These are phyloP conservation scores for Priocnemis perturbator DNA, from an alignment of 2,888 invertebrate genomes.

Conservation along the genomic window DNA sequence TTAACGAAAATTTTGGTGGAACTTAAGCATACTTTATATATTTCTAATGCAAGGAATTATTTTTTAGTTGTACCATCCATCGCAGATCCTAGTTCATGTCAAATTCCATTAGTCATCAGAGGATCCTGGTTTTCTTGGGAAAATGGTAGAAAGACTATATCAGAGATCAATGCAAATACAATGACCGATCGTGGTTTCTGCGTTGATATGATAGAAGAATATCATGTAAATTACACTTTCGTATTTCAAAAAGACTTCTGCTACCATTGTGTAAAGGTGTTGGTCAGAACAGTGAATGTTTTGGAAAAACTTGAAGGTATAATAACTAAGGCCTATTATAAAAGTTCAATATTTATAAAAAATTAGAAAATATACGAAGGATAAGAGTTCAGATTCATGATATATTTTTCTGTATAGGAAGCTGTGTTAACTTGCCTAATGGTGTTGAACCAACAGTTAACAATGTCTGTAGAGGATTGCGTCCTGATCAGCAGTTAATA, in stretches of 20 bases:
- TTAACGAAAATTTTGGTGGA: no score
- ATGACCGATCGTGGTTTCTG: conserved; percentile 87
- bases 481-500: conserved; percentile 86
- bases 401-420: conserved; percentile 78
- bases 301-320: conserved; percentile 91
- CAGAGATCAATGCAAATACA: conserved; percentile 87
- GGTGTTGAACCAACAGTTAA: conserved; percentile 84
- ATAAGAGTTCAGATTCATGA: no score
- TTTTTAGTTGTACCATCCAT: not conserved
- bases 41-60: no score
- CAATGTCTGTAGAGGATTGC: conserved; percentile 85
- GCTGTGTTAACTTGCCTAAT: conserved; percentile 84
- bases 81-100: conserved; percentile 75
- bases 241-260: conserved; percentile 84
- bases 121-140: conserved; percentile 96
- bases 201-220: conserved; percentile 84
- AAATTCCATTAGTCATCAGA: conserved; percentile 86
- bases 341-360: not conserved
- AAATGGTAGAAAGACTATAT: conserved; percentile 87
- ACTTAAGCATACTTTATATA: no score
- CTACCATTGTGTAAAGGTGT: conserved; percentile 89
- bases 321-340: conserved; percentile 53
- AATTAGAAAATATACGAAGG: not conserved
- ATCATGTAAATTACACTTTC: conserved; percentile 89
- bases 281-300: conserved; percentile 91